Evolutionary conservation across 2,113 vertebrate genomes (phyloP).

Genomic region (Eublepharis macularius): DNA sequence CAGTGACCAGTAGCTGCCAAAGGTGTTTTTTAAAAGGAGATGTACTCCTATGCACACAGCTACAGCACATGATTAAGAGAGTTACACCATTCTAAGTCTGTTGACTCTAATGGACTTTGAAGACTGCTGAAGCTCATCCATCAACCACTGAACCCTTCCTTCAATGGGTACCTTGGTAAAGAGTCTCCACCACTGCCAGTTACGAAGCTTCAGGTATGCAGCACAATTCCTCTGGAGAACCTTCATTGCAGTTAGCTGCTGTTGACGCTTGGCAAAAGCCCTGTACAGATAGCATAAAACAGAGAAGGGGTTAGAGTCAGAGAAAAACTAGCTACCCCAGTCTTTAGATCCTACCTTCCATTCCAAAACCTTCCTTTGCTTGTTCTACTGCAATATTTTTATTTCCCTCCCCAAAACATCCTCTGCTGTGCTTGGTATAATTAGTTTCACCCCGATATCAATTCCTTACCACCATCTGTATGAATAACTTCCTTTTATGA

Average conservation of each 20-base stretch:
- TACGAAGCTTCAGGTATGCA: conserved; percentile 96
- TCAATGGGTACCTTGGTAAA: conserved; percentile 90
- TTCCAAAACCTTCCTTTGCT: neutral
- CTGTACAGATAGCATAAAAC: conserved; percentile 61
- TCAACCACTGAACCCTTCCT: neutral
- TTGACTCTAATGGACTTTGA: neutral
- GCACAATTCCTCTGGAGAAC: conserved; percentile 98
- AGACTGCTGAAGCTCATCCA: conserved; percentile 9
- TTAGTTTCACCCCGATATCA: neutral
- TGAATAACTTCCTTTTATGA: too few relatives aligned
- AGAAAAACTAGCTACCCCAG: neutral
- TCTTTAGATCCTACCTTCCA: neutral
- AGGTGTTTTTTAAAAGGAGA: neutral
- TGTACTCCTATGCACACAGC: neutral
- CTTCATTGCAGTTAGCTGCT: conserved; percentile 96
- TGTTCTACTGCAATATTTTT: neutral
- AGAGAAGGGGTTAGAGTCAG: conserved; percentile 8
- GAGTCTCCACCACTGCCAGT: conserved; percentile 99
- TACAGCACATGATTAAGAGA: neutral
- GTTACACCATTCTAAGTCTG: neutral
- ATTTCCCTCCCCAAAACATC: neutral
- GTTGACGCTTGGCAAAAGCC: conserved; percentile 94
- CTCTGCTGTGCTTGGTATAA: too few relatives aligned
- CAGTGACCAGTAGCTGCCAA: neutral
- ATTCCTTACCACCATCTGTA: neutral